These are phyloP conservation scores for Drosophila lutescens DNA, from an alignment of 2,888 invertebrate species.

Conservation along the genomic window DNA sequence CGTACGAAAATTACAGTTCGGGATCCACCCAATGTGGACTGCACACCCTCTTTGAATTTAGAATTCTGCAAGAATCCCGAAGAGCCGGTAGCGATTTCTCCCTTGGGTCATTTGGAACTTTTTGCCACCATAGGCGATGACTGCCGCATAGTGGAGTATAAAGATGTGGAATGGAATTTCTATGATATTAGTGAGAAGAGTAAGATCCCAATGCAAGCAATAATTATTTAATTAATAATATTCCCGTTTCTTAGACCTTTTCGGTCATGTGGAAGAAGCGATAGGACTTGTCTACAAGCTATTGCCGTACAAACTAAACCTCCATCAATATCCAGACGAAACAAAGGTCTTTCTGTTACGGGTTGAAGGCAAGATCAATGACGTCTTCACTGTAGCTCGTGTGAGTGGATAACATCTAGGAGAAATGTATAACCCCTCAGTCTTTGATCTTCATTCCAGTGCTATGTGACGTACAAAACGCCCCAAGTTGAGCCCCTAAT, in stretches of 20 bases:
- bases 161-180: constrained; percentile 23
- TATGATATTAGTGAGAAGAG: constrained; percentile 29
- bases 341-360: constrained; percentile 1
- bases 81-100: constrained; percentile 3
- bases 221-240: background rate
- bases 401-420: constrained; percentile 28
- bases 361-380: constrained; percentile 4
- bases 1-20: background rate
- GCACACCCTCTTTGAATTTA: constrained; percentile 28
- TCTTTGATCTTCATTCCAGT: constrained; percentile 16
- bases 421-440: constrained; percentile 3
- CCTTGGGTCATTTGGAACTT: constrained; percentile 7
- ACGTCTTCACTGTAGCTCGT: constrained; percentile 22
- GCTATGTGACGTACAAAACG: constrained; percentile 22
- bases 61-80: constrained; percentile 33
- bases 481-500: constrained; percentile 16
- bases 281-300: constrained; percentile 14
- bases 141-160: background rate
- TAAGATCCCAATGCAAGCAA: constrained; percentile 1
- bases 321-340: background rate
- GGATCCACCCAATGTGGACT: background rate
- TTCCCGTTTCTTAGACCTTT: constrained; percentile 3
- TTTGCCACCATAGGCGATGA: constrained; percentile 4
- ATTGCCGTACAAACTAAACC: background rate
- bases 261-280: background rate